Percentiles rank a stretch among this genome's conserved stretches.
Evolutionary conservation across 1,140 invertebrate species (phyloP).

Genomic region (Chironomus striatipennis): DNA sequence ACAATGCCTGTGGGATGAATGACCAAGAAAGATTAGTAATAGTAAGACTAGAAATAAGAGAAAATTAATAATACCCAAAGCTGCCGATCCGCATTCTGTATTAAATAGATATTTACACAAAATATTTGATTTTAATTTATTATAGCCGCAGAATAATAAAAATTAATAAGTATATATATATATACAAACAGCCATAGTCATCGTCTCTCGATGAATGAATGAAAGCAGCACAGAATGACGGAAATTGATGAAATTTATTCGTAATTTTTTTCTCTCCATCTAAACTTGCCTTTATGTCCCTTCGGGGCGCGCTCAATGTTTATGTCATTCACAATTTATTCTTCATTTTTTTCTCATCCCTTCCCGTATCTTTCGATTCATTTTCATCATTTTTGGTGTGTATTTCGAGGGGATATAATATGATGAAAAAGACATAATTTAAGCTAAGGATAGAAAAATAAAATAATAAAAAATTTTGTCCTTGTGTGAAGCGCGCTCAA

Average conservation of each 20-base stretch:
- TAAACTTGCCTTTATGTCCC: constrained; percentile 3
- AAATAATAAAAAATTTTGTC: too few species aligned
- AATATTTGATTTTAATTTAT: constrained; percentile 16
- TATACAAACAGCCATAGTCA: background rate
- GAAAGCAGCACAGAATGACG: background rate
- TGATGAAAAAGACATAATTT: too few species aligned
- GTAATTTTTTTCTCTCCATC: background rate
- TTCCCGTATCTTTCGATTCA: background rate
- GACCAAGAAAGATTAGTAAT: constrained; percentile 38
- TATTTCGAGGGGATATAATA: too few species aligned
- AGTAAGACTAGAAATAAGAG: background rate
- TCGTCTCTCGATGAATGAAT: background rate
- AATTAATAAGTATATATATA: background rate
- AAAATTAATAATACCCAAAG: background rate
- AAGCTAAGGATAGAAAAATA: too few species aligned
- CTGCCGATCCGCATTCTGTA: constrained; percentile 15
- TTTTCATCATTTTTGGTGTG: too few species aligned
- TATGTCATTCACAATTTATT: background rate
- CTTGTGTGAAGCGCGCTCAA: too few species aligned
- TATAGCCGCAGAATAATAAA: background rate
- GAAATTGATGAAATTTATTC: constrained; percentile 20
- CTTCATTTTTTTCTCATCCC: background rate
- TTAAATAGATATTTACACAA: constrained; percentile 10
- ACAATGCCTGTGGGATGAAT: constrained; percentile 82
- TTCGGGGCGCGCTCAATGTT: background rate